phyloP scores from a whole-genome alignment of 2,113 vertebrate genomes.

The Girardinichthys multiradiatus region DNA sequence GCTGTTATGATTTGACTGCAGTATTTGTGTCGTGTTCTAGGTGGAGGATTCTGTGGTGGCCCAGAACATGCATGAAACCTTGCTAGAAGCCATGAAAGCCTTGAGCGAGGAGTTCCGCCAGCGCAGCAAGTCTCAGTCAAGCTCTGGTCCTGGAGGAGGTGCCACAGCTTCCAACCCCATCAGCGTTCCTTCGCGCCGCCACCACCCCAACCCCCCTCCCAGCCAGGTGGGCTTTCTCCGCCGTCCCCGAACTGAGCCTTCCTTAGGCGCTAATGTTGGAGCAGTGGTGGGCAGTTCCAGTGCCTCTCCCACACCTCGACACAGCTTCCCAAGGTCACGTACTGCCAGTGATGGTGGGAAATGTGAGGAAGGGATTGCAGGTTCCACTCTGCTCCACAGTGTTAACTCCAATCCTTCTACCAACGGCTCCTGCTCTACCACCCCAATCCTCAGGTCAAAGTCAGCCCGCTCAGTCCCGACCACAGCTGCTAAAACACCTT shows the following conservation, averaged over 20 bases:
- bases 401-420: conserved; percentile 73
- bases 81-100: conserved; percentile 85
- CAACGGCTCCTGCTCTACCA: conserved; percentile 79
- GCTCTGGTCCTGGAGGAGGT: conserved; percentile 77
- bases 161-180: conserved; percentile 85
- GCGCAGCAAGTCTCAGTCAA: conserved; percentile 83
- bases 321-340: conserved; percentile 76
- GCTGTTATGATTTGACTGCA: background rate
- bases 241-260: conserved; percentile 79
- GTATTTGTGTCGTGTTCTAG: conserved; percentile 44
- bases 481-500: conserved; percentile 70
- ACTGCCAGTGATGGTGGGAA: conserved; percentile 79
- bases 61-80: conserved; percentile 87
- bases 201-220: conserved; percentile 74
- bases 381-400: conserved; percentile 31
- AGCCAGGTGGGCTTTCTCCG: conserved; percentile 80
- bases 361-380: conserved; percentile 60
- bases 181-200: conserved; percentile 76
- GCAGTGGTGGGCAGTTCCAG: conserved; percentile 57
- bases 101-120: conserved; percentile 86
- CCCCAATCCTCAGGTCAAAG: conserved; percentile 80
- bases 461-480: conserved; percentile 70
- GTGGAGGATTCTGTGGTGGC: conserved; percentile 84
- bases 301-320: conserved; percentile 73
- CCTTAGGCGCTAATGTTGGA: conserved; percentile 57